A percentile compares a stretch with the other conserved stretches of the same genome.
These are phyloP conservation scores for Odontamblyopus lacepedii DNA, from an alignment of 2,797 vertebrate genomes.

Conservation along the genomic window DNA sequence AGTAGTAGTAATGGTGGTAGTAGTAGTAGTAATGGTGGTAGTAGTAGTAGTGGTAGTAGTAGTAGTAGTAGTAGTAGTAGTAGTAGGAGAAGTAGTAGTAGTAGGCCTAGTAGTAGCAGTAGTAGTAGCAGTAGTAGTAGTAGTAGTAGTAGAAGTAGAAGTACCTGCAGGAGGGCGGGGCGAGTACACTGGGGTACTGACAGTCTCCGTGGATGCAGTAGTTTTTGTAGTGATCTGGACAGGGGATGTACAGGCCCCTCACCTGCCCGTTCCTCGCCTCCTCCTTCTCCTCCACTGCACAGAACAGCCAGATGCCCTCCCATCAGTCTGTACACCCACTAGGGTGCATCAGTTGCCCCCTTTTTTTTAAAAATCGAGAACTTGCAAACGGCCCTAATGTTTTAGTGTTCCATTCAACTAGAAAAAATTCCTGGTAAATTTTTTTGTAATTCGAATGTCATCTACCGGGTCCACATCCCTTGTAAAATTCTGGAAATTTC, in stretches of 20 bases:
- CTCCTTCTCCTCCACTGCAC: constrained; percentile 61
- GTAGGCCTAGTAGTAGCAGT: background rate
- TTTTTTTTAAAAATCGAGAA: no score
- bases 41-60: background rate
- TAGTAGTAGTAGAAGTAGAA: background rate
- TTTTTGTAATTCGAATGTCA: no score
- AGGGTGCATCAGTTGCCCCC: no score
- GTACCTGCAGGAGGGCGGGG: constrained; percentile 96
- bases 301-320: background rate
- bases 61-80: background rate
- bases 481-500: no score
- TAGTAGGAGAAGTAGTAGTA: no score
- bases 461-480: no score
- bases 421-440: no score
- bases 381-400: no score
- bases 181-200: constrained; percentile 88
- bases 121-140: background rate
- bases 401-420: no score
- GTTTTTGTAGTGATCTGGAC: constrained; percentile 93
- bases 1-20: background rate
- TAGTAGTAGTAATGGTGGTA: background rate
- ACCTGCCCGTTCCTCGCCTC: constrained; percentile 83
- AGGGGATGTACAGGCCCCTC: constrained; percentile 89
- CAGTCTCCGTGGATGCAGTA: constrained; percentile 98
- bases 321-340: no score